These are phyloP conservation scores for Caenorhabditis latens DNA, from an alignment of 1,140 invertebrate species.

Conservation along the genomic window DNA sequence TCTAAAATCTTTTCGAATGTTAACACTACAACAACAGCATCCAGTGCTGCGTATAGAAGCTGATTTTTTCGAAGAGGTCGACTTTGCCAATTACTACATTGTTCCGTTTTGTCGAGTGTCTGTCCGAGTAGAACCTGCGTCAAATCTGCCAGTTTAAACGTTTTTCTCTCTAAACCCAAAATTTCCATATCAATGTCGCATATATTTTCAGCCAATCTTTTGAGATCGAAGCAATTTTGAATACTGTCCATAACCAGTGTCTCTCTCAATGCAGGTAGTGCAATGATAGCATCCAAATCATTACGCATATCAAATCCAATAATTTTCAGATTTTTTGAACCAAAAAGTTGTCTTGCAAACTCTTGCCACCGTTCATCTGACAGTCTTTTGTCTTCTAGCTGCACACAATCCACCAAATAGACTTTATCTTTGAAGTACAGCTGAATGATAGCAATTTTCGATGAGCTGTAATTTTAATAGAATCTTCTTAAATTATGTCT, in stretches of 20 bases:
- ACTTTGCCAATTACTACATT: constrained; percentile 44
- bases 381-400: not conserved
- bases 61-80: constrained; percentile 30
- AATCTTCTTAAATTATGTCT: not conserved
- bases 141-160: constrained; percentile 38
- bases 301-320: constrained; percentile 42
- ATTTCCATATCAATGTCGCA: constrained; percentile 44
- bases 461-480: not conserved
- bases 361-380: not conserved
- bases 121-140: not conserved
- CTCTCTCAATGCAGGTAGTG: not conserved
- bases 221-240: constrained; percentile 11
- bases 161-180: constrained; percentile 5
- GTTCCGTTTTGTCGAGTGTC: constrained; percentile 32
- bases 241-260: not conserved
- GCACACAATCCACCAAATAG: constrained; percentile 1
- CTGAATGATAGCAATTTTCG: constrained; percentile 48
- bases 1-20: constrained; percentile 9
- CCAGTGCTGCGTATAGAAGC: not conserved
- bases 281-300: constrained; percentile 11
- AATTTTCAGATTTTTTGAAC: not conserved
- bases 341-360: not conserved
- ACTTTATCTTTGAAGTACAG: constrained; percentile 5
- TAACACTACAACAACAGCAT: constrained; percentile 16
- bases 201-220: constrained; percentile 14